Conservation (phyloP, 2,797 vertebrate genomes). For the Acanthopagrus latus region DNA sequence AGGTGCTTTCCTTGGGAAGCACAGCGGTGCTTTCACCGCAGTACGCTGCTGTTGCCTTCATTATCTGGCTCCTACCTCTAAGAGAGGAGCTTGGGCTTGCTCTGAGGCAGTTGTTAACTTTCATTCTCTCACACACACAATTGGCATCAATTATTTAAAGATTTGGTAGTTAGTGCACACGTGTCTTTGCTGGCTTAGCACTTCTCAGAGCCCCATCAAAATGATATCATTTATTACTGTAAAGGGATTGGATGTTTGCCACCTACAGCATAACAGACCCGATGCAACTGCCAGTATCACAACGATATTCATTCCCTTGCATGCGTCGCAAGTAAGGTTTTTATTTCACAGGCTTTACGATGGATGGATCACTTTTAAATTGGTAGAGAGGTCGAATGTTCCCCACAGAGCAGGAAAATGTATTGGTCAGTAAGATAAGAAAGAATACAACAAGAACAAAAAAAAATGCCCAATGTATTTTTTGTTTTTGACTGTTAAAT, state of each 20-base stretch:
- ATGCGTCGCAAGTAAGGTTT: neutral
- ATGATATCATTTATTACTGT: neutral
- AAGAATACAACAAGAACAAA: too few species aligned
- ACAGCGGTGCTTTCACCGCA: slow-evolving; percentile 51
- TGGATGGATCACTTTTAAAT: neutral
- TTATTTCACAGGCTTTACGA: neutral
- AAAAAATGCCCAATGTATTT: too few species aligned
- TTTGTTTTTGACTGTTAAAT: too few species aligned
- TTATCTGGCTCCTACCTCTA: slow-evolving; percentile 67
- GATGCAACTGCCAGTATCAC: neutral
- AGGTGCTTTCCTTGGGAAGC: slow-evolving; percentile 63
- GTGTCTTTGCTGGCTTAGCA: slow-evolving; percentile 28
- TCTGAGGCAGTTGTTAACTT: slow-evolving; percentile 70
- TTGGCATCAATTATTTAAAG: slow-evolving; percentile 77
- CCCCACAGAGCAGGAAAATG: neutral
- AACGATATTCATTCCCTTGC: neutral
- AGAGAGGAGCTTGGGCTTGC: slow-evolving; percentile 44
- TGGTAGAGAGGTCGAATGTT: neutral
- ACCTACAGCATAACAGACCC: neutral
- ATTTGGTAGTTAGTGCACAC: slow-evolving; percentile 39
- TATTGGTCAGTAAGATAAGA: too few species aligned
- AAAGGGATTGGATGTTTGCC: slow-evolving; percentile 2
- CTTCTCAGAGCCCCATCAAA: slow-evolving; percentile 23
- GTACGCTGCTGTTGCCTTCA: slow-evolving; percentile 65
- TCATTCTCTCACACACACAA: slow-evolving; percentile 52